phyloP scores from a whole-genome alignment of 2,888 invertebrate genomes.

The Mimachlamys varia region DNA sequence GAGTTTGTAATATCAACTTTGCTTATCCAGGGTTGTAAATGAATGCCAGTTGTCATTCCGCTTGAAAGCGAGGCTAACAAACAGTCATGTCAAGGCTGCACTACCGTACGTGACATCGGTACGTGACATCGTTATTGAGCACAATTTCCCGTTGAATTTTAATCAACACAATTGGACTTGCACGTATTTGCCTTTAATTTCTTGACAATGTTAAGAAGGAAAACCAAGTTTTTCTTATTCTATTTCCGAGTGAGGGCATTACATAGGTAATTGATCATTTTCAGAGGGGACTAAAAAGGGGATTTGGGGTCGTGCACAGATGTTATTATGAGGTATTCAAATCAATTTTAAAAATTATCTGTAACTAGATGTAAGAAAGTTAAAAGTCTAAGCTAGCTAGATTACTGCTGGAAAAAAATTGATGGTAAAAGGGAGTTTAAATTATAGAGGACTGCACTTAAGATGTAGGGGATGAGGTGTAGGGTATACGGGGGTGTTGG shows the following conservation, averaged over 20 bases:
- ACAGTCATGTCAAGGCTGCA: background rate
- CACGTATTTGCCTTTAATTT: background rate
- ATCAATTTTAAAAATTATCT: too few species aligned
- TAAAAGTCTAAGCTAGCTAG: too few species aligned
- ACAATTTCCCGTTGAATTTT: background rate
- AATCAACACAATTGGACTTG: background rate
- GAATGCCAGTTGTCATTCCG: background rate
- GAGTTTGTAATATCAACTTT: background rate
- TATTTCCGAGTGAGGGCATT: background rate
- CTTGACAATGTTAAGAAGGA: background rate
- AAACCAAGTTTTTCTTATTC: background rate
- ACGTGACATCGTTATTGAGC: background rate
- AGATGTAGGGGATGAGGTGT: background rate
- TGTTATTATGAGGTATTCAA: too few species aligned
- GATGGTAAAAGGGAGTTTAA: background rate
- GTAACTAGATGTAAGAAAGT: too few species aligned
- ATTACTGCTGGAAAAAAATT: too few species aligned
- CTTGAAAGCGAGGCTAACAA: background rate
- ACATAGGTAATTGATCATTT: too few species aligned
- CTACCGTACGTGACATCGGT: background rate
- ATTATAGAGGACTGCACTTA: background rate
- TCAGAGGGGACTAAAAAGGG: too few species aligned
- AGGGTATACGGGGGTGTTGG: too few species aligned
- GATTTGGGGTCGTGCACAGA: too few species aligned
- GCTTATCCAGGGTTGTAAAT: background rate